phyloP scores from a whole-genome alignment of 2,888 invertebrate species.

The Hemistola chrysoprasaria region DNA sequence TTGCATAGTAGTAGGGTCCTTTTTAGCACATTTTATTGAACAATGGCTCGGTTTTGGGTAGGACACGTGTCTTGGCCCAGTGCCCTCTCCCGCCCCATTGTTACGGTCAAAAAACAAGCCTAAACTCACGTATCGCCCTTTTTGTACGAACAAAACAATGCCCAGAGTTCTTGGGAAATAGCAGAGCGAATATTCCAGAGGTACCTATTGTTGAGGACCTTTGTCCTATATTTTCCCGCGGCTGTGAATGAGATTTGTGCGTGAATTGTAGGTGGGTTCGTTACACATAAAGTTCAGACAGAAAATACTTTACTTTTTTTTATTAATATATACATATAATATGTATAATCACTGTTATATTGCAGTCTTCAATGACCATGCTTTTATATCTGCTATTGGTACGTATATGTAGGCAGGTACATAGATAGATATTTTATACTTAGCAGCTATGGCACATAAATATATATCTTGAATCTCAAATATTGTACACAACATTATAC shows the following conservation, averaged over 20 bases:
- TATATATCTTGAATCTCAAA: too few relatives aligned
- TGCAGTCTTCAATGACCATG: constrained; percentile 4
- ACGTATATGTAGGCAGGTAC: too few relatives aligned
- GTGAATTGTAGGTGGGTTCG: neutral
- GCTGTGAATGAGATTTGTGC: neutral
- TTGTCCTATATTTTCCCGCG: constrained; percentile 47
- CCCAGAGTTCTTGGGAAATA: constrained; percentile 57
- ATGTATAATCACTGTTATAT: constrained; percentile 3
- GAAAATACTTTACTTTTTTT: too few relatives aligned
- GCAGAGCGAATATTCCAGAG: constrained; percentile 38
- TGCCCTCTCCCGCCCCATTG: constrained; percentile 52
- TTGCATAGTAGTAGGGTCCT: constrained; percentile 6
- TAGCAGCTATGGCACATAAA: too few relatives aligned
- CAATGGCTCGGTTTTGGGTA: constrained; percentile 33
- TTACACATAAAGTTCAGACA: too few relatives aligned
- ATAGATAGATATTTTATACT: too few relatives aligned
- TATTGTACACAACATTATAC: too few relatives aligned
- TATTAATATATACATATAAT: too few relatives aligned
- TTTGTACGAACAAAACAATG: constrained; percentile 56
- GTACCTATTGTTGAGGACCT: constrained; percentile 49
- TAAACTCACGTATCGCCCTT: constrained; percentile 64
- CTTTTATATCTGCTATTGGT: too few relatives aligned
- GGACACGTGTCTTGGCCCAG: constrained; percentile 62
- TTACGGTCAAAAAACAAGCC: constrained; percentile 71
- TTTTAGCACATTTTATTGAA: constrained; percentile 20